These are phyloP conservation scores for Chloroceryle inda DNA, from an alignment of 2,797 vertebrate genomes.

Conservation along the genomic window DNA sequence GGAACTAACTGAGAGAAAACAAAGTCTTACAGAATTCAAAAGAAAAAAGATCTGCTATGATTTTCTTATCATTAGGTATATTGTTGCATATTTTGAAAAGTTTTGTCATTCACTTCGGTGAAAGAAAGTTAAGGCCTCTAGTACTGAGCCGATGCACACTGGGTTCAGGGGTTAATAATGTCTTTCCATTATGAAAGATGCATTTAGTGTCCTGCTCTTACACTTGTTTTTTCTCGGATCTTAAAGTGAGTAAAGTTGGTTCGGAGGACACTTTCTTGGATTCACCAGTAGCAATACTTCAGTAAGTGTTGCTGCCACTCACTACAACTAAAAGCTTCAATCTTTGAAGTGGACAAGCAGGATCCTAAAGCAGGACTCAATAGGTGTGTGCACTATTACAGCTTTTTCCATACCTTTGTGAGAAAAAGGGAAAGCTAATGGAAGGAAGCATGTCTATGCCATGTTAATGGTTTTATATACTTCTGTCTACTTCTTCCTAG, in stretches of 20 bases:
- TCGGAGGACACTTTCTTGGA: neutral
- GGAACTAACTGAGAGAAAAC: neutral
- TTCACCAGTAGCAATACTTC: neutral
- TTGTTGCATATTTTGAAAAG: neutral
- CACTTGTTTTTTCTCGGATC: neutral
- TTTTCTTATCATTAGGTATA: neutral
- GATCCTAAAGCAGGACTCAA: neutral
- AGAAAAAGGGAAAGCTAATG: neutral
- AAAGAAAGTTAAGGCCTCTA: neutral
- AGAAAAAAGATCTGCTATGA: neutral
- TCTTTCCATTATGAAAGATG: neutral
- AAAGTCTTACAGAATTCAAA: neutral
- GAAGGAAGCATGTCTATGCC: neutral
- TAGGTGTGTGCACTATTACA: fast-evolving
- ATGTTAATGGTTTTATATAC: neutral
- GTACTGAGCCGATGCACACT: fast-evolving
- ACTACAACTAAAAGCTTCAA: fast-evolving
- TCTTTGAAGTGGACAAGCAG: neutral
- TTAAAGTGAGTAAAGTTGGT: neutral
- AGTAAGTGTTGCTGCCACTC: neutral
- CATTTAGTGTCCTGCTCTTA: neutral
- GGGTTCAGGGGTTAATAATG: neutral
- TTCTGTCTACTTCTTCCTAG: neutral
- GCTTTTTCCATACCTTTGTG: neutral
- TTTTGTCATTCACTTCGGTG: neutral